phyloP scores from a whole-genome alignment of 2,113 vertebrate species.

The Macrotis lagotis region DNA sequence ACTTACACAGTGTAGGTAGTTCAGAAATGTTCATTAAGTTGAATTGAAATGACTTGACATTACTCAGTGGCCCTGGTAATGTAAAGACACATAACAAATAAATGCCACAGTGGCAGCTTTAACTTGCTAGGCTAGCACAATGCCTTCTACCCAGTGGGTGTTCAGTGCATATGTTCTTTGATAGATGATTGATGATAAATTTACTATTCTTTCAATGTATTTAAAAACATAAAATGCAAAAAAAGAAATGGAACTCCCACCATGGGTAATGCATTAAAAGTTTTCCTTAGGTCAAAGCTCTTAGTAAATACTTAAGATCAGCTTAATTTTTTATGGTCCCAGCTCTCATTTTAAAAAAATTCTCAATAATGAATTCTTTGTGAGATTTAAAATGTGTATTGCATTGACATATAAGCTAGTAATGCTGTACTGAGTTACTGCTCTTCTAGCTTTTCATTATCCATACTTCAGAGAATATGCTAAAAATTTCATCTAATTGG shows the following conservation, averaged over 20 bases:
- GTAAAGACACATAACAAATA: neutral
- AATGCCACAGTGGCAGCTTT: neutral
- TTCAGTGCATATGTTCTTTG: neutral
- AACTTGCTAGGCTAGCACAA: neutral
- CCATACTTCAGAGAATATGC: conserved; percentile 24
- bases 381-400: neutral
- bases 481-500: conserved; percentile 5
- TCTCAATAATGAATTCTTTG: conserved; percentile 36
- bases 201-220: neutral
- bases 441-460: neutral
- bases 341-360: neutral
- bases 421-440: neutral
- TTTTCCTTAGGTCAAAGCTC: neutral
- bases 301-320: neutral
- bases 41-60: neutral
- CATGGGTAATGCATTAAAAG: neutral
- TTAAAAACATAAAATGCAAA: neutral
- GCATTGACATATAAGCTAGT: neutral
- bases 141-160: neutral
- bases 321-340: neutral
- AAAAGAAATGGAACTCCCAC: neutral
- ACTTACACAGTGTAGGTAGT: neutral
- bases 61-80: neutral
- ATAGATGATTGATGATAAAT: neutral
- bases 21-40: neutral